phyloP scores from a whole-genome alignment of 1,140 invertebrate species.

The Ylistrum balloti region DNA sequence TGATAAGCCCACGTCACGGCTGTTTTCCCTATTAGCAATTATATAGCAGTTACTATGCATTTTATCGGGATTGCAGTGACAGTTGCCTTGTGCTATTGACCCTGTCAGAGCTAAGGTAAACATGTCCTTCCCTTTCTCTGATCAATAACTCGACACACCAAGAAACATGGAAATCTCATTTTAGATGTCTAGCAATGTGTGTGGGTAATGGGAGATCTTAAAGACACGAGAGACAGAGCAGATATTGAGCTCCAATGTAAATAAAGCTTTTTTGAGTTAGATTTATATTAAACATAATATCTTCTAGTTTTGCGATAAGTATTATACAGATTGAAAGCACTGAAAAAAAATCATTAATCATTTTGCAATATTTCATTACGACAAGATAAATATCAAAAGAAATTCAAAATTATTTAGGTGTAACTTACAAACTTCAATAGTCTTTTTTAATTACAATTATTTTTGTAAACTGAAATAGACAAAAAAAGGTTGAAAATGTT shows the following conservation, averaged over 20 bases:
- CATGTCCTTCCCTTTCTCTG: not conserved
- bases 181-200: not conserved
- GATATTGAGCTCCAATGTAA: not conserved
- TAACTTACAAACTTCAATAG: too few species aligned
- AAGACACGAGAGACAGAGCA: not conserved
- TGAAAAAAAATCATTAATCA: too few species aligned
- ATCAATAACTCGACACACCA: not conserved
- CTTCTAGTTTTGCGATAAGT: not conserved
- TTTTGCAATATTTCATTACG: too few species aligned
- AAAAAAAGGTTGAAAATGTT: too few species aligned
- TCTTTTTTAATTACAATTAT: too few species aligned
- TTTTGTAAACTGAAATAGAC: too few species aligned
- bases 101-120: slow-evolving; percentile 7
- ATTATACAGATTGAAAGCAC: not conserved
- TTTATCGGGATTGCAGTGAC: not conserved
- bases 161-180: not conserved
- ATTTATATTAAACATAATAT: not conserved
- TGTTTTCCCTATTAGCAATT: not conserved
- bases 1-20: slow-evolving; percentile 13
- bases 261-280: not conserved
- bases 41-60: not conserved
- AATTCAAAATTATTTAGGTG: too few species aligned
- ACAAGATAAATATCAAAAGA: too few species aligned
- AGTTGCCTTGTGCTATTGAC: not conserved
- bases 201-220: not conserved